Base-by-base conservation (phyloP, 35 echinoderm and acorn worm species). In the Nesometra sesokonis region DNA sequence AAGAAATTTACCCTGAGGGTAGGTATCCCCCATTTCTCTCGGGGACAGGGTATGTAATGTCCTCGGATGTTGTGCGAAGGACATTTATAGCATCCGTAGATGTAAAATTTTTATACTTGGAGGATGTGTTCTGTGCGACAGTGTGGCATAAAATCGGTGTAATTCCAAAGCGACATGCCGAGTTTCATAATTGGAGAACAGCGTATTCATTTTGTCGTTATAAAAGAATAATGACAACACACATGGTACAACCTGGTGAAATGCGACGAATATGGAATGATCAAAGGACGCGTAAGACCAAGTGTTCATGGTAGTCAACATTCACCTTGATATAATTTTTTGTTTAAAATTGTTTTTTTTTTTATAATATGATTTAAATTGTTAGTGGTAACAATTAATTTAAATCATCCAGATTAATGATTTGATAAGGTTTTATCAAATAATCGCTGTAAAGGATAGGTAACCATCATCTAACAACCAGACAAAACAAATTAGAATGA, bases 21-120 rank as follows among this genome's bases (percentile, higher is more conserved):
- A 99, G 77, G 84, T 99, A 99, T 78, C 96, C 96, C 29, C 96
- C 96, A 34, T 99, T 99, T 34, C 84, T 87, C 47, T 99, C 96
- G 0, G 96, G 96, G 29, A 99, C 96, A 3, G 96, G 92, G 29
- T 99, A 99, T 43, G 77, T 92, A 17, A 88, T 99, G 87, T 99
- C 96, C 0, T 90, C 84, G 0, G 96, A 99, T 46, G 93, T 99
- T 17, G 78, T 90, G 0, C 52, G 84, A 15, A 89, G 86, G 79
- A 78, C 92, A 3, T 99, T 93, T 80, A 77, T 77, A 27, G 88
- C 81, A 30, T 99, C 96, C 8, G 85, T 92, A 3, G 83, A 91
- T 47, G 92, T 90, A 19, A 85, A 88, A 11, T 99, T 89, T 79
- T 77, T 99, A 35, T 94, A 99, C 37, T 77, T 99, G 32, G 96